Evolutionary conservation across 2,888 invertebrate genomes (phyloP).

Genomic region (Limnephilus lunatus): DNA sequence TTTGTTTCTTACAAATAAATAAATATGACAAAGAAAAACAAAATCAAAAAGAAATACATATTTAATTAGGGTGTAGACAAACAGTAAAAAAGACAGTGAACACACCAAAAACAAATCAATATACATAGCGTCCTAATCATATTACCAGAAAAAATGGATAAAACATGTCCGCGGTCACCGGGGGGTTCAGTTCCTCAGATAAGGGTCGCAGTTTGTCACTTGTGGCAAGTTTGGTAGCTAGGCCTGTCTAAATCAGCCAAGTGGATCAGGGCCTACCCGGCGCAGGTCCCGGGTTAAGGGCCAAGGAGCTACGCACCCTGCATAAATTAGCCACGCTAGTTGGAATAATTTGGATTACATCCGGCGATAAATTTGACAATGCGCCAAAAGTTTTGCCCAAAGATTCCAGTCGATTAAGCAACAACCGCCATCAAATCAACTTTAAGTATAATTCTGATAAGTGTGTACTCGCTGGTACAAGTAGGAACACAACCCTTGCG

Average conservation of each 20-base stretch:
- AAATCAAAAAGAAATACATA: no score
- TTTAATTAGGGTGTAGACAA: no score
- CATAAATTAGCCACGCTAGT: conserved; percentile 18
- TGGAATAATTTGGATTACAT: conserved; percentile 26
- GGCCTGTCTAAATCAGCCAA: conserved; percentile 20
- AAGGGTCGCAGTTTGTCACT: conserved; percentile 34
- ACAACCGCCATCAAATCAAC: conserved; percentile 30
- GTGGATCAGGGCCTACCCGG: background rate
- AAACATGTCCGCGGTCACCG: background rate
- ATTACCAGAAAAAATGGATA: background rate
- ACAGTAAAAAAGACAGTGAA: no score
- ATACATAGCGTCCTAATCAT: no score
- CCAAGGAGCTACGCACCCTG: conserved; percentile 6
- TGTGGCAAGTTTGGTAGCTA: conserved; percentile 15
- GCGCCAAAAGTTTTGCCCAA: conserved; percentile 10
- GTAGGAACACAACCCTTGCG: background rate
- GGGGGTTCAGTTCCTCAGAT: background rate
- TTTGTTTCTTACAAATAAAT: no score
- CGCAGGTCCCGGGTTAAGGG: background rate
- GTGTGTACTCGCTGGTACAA: background rate
- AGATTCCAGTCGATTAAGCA: conserved; percentile 21
- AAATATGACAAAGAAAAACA: no score
- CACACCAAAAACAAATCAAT: no score
- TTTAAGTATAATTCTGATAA: conserved; percentile 19
- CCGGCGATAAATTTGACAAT: conserved; percentile 27